Evolutionary conservation across 2,113 vertebrate genomes (phyloP), one percentile per base, ranked within the genome.

Genomic region (Colinus virginianus): DNA sequence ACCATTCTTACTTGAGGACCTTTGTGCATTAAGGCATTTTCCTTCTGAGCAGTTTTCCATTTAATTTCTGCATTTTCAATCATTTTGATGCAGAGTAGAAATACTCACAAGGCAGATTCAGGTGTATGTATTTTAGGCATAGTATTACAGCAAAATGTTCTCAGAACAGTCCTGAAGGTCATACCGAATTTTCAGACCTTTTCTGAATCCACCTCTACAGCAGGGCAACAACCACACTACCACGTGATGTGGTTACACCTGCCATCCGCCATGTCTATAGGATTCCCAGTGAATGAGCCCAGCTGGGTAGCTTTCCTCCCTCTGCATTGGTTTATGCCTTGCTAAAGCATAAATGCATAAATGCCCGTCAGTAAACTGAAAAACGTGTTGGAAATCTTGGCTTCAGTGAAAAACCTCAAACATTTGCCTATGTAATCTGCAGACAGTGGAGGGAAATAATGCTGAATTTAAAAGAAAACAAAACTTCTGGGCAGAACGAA

Each of bases 11-110:
- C 23, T 83, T 70, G 71, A 87, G 83, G 42, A 59, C 38, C 46
- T 75, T 82, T 34, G 5, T 77, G 45, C 55, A 67, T 85, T 82
- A 84, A 78, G 38, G 34, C 45, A 38, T 89, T 92, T 84, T 93
- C 12, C 32, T 59, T 79, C 67, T 83, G 59, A 78, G 66, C 28
- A 53, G 42, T 36, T 53, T 53, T 90, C 72, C 9, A 77, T 79
- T 87, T 94, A 74, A 92, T 83, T 69, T 77, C 45, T 82, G 42
- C 11, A 25, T 76, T 89, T 90, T 68, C 51, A 71, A 83, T 88
- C 79, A 84, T 62, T 78, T 78, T 3, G 1, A 25, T 42, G 23
- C 55, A 43, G 10, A 48, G 17, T 46, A 74, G 48, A 66, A 68
- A 42, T 7, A 36, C 1, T 2, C 23, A 69, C 20, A 74, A 79